phyloP scores from a whole-genome alignment of 2,888 invertebrate genomes.

The Capitulum mitella region DNA sequence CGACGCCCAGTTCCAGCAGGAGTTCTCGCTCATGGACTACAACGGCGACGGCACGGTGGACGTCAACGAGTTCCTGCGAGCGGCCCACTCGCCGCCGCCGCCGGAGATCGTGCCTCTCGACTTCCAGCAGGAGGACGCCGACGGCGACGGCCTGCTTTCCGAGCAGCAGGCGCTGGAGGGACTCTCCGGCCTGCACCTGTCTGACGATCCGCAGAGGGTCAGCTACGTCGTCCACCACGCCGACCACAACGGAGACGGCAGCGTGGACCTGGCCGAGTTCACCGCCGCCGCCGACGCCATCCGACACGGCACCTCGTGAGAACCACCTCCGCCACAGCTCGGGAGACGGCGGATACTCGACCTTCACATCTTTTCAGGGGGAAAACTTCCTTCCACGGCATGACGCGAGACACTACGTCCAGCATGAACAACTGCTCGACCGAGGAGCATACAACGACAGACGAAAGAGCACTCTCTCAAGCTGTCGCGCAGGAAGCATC shows the following conservation, averaged over 20 bases:
- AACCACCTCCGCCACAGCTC: too few relatives aligned
- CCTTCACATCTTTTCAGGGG: too few relatives aligned
- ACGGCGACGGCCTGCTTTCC: neutral
- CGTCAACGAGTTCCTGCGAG: neutral
- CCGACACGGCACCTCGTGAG: neutral
- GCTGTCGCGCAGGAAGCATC: too few relatives aligned
- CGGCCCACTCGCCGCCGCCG: neutral
- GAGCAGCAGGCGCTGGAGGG: neutral
- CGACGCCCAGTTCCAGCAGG: neutral
- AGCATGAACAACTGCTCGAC: too few relatives aligned
- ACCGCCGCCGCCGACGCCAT: too few relatives aligned
- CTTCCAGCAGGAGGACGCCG: neutral
- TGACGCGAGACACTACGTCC: too few relatives aligned
- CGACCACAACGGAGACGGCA: constrained; percentile 1
- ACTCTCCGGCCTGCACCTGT: neutral
- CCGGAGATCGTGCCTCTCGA: neutral
- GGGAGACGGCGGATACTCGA: too few relatives aligned
- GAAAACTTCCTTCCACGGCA: too few relatives aligned
- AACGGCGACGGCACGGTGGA: neutral
- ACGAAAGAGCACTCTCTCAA: too few relatives aligned
- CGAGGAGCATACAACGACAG: too few relatives aligned
- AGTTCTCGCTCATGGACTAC: neutral
- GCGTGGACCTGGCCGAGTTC: neutral
- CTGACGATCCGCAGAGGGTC: neutral
- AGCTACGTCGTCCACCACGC: neutral